Base-by-base conservation (phyloP, 1,140 invertebrate genomes). In the Platorchestia sp. region DNA sequence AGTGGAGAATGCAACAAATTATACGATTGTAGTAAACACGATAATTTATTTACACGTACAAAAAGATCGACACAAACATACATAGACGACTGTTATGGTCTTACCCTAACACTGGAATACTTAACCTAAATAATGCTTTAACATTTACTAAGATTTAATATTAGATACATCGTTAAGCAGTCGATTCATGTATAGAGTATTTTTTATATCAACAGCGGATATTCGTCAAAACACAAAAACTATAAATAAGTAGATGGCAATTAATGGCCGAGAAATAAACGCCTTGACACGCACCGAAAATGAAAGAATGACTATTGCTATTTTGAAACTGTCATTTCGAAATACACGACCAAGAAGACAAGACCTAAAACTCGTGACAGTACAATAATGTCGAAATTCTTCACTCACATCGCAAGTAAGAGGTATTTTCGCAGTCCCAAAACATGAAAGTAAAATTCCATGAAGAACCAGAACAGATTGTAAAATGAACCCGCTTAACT, bases 41-140 rank as follows among this genome's bases (percentile, higher is more conserved):
- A 93, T 45, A n/a, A 47, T 93, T 93, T 93, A 93, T 93, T 93
- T 93, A 93, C 91, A 93, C 91, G 91, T 93, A 93, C 91, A 93
- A 93, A n/a, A 93, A 93, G 45, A 45, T 93, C 44, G 43, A 93
- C 91, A 93, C 91, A 44, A 93, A 45, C 91, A 93, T 93, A 93
- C 91, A 90, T 90, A 90, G 41, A 90, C 44, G 87, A 90, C 87
- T 43, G 91, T 47, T 93, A 5, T 93, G 43, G 45, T 45, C 43
- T 93, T 44, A 93, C 43, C 45, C 91, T 93, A 93, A 93, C 91
- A 93, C 91, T 44, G 43, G 45, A 93, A 47, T 93, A 40, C 91
- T 93, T 93, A 93, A 44, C 36, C 43, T 44, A n/a, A 93, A 93
- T 93, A 93, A 93, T 93, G 91, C 91, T 45, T 47, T 44, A 45